Evolutionary conservation across 2,797 vertebrate genomes (phyloP).

Genomic region (Falco cherrug): DNA sequence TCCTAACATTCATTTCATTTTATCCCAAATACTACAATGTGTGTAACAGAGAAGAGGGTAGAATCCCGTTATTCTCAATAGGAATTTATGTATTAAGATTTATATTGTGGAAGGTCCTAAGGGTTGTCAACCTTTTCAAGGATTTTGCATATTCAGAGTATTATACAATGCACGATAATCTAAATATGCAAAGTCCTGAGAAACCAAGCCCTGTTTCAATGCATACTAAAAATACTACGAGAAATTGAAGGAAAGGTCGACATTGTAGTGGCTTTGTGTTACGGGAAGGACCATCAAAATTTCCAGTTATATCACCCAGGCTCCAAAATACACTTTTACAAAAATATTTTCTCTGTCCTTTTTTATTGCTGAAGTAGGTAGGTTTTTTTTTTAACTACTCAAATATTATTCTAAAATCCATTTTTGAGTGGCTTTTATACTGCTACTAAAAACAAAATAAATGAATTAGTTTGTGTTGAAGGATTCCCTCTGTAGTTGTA

Average conservation of each 20-base stretch:
- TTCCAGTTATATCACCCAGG: neutral
- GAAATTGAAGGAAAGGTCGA: conserved; percentile 16
- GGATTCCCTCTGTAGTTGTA: conserved; percentile 29
- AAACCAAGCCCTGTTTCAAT: conserved; percentile 9
- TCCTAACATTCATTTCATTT: neutral
- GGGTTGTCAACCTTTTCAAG: conserved; percentile 28
- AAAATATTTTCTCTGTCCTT: neutral
- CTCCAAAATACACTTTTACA: neutral
- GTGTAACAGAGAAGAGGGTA: neutral
- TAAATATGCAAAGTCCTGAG: conserved; percentile 48
- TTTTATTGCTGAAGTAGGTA: neutral
- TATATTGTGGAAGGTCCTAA: conserved; percentile 29
- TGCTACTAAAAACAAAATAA: conserved; percentile 34
- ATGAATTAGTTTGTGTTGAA: conserved; percentile 10
- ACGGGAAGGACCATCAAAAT: neutral
- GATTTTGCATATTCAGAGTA: conserved; percentile 21
- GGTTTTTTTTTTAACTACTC: neutral
- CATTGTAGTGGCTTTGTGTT: neutral
- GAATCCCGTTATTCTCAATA: conserved; percentile 11
- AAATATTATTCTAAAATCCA: neutral
- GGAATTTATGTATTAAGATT: conserved; percentile 17
- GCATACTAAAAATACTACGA: neutral
- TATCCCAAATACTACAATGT: neutral
- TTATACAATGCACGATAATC: conserved; percentile 25
- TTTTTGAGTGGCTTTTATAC: conserved; percentile 15